phyloP scores from a whole-genome alignment of 2,113 vertebrate species.

The Colaptes auratus region DNA sequence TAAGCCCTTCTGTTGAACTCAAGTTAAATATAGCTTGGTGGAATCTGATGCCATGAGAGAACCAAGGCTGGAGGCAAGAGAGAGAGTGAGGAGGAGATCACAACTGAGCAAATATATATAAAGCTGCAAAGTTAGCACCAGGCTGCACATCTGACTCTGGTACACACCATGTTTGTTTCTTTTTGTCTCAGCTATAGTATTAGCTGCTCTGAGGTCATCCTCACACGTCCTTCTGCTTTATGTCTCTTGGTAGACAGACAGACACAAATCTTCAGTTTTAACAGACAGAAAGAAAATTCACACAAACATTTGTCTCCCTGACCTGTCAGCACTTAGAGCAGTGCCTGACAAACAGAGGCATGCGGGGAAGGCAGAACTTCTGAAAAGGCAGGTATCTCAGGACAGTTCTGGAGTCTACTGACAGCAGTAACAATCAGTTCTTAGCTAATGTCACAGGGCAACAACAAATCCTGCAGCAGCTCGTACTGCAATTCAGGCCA shows the following conservation, averaged over 20 bases:
- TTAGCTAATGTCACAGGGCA: neutral
- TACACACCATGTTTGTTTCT: neutral
- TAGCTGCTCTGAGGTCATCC: neutral
- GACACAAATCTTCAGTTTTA: constrained; percentile 17
- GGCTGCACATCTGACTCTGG: constrained; percentile 13
- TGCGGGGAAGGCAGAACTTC: neutral
- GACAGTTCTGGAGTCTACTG: neutral
- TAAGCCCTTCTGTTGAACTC: constrained; percentile 62
- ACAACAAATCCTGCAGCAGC: constrained; percentile 5
- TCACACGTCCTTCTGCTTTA: neutral
- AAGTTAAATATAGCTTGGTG: constrained; percentile 30
- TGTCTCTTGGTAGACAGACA: neutral
- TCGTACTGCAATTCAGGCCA: neutral
- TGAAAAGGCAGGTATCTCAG: constrained; percentile 8
- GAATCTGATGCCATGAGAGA: constrained; percentile 55
- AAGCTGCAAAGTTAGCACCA: neutral
- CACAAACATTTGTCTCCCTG: constrained; percentile 31
- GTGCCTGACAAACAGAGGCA: neutral
- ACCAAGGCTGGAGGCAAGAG: neutral
- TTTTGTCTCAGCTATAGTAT: neutral
- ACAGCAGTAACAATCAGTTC: constrained; percentile 26
- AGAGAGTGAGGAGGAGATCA: neutral
- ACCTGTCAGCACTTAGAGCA: constrained; percentile 13
- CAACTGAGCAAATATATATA: constrained; percentile 15
- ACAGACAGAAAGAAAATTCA: constrained; percentile 38